A percentile compares a stretch with the other conserved stretches of the same genome.
Evolutionary conservation across 2,888 invertebrate species (phyloP).

Genomic region (Helleia helle): DNA sequence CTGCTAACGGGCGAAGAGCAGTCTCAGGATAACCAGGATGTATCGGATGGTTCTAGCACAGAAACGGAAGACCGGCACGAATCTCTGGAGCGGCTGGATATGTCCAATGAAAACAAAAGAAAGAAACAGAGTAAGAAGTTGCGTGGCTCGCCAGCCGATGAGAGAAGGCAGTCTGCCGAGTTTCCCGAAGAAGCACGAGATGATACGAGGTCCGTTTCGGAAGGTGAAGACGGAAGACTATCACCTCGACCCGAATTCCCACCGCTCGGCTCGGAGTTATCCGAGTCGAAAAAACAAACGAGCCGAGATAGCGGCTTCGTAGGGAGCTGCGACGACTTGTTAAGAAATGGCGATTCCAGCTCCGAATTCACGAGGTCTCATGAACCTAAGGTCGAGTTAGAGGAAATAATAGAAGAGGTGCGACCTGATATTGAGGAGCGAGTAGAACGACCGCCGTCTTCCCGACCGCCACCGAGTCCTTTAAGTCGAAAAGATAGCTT

Average conservation of each 20-base stretch:
- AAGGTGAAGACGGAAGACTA: constrained; percentile 78
- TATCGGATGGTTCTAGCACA: constrained; percentile 84
- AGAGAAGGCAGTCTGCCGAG: constrained; percentile 77
- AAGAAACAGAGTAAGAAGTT: constrained; percentile 86
- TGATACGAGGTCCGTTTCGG: constrained; percentile 74
- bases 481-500: constrained; percentile 90
- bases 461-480: constrained; percentile 68
- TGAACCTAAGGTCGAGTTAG: constrained; percentile 72
- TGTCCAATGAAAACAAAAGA: constrained; percentile 87
- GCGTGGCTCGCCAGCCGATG: constrained; percentile 74
- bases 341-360: constrained; percentile 77
- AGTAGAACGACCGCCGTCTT: constrained; percentile 64
- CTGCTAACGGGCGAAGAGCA: constrained; percentile 78
- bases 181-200: constrained; percentile 75
- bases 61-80: constrained; percentile 80
- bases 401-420: constrained; percentile 76
- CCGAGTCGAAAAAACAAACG: constrained; percentile 83
- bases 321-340: constrained; percentile 89
- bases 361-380: constrained; percentile 67
- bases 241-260: constrained; percentile 80
- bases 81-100: constrained; percentile 81
- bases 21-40: constrained; percentile 68
- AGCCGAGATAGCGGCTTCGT: constrained; percentile 92
- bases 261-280: constrained; percentile 70
- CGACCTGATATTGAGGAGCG: constrained; percentile 69